A percentile compares a stretch with the other conserved stretches of the same genome.
phyloP scores from a whole-genome alignment of 2,113 vertebrate species.

The Istiophorus platypterus region DNA sequence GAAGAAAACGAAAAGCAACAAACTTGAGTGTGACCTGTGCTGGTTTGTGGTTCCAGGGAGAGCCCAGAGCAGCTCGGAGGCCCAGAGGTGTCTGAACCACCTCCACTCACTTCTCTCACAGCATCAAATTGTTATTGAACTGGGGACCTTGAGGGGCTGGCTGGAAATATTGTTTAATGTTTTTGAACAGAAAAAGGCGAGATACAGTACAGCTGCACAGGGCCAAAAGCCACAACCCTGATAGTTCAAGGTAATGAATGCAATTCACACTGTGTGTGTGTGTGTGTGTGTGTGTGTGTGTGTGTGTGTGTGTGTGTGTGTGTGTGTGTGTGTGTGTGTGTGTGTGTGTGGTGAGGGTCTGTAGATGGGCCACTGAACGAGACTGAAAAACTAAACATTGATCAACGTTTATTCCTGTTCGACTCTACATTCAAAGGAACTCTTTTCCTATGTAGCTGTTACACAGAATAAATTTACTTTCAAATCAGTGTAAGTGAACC shows the following conservation, averaged over 20 bases:
- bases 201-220: conserved; percentile 69
- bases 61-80: conserved; percentile 74
- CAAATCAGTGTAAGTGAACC: conserved; percentile 51
- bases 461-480: conserved; percentile 49
- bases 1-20: conserved; percentile 81
- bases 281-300: conserved; percentile 19
- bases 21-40: conserved; percentile 74
- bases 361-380: conserved; percentile 25
- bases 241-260: conserved; percentile 55
- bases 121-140: conserved; percentile 85
- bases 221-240: conserved; percentile 74
- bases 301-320: conserved; percentile 1
- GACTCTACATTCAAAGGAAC: conserved; percentile 42
- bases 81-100: conserved; percentile 82
- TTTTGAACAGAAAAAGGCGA: conserved; percentile 72
- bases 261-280: conserved; percentile 28
- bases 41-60: conserved; percentile 77
- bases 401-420: conserved; percentile 55
- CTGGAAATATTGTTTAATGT: conserved; percentile 84
- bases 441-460: conserved; percentile 17
- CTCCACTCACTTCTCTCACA: conserved; percentile 79
- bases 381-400: conserved; percentile 55
- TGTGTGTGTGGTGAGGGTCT: conserved; percentile 2
- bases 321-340: conserved; percentile 20
- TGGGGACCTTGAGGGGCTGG: conserved; percentile 74